These are phyloP conservation scores for Gonioctena quinquepunctata DNA, from an alignment of 1,140 invertebrate species.

Conservation along the genomic window DNA sequence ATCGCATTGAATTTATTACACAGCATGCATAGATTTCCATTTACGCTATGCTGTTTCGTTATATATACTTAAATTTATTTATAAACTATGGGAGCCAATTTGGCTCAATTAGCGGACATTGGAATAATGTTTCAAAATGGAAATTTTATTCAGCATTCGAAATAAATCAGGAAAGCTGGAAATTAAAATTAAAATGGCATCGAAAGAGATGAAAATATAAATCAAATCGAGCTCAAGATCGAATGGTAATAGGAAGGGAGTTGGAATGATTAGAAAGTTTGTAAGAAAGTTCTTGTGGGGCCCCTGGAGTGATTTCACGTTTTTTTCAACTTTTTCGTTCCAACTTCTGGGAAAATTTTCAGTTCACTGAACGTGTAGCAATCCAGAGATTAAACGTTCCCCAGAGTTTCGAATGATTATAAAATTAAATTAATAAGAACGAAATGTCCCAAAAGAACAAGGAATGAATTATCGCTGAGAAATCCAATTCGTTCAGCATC, in stretches of 20 bases:
- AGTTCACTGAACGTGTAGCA: constrained; percentile 26
- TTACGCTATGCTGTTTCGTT: neutral
- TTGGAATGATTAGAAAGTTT: constrained; percentile 1
- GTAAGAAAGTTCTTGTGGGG: constrained; percentile 25
- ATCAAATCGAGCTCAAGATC: neutral
- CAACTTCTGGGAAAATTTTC: constrained; percentile 21
- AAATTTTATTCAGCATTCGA: neutral
- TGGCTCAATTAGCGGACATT: neutral
- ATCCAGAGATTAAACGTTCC: constrained; percentile 29
- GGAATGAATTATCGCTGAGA: neutral
- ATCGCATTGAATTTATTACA: neutral
- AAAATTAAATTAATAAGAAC: constrained; percentile 24
- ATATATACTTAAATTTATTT: neutral
- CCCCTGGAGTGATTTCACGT: constrained; percentile 13
- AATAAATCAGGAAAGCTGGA: neutral
- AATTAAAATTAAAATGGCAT: neutral
- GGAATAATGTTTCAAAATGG: neutral
- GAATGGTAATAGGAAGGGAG: neutral
- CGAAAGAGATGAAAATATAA: neutral
- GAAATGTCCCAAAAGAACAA: neutral
- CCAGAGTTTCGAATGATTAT: constrained; percentile 22
- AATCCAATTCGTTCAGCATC: neutral
- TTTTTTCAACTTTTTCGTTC: neutral
- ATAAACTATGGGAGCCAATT: neutral
- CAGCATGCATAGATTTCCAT: neutral